Percentiles rank a stretch among this genome's conserved stretches.
These are phyloP conservation scores for Brachionus sp. DNA, from an alignment of 1,140 invertebrate species.

Conservation along the genomic window DNA sequence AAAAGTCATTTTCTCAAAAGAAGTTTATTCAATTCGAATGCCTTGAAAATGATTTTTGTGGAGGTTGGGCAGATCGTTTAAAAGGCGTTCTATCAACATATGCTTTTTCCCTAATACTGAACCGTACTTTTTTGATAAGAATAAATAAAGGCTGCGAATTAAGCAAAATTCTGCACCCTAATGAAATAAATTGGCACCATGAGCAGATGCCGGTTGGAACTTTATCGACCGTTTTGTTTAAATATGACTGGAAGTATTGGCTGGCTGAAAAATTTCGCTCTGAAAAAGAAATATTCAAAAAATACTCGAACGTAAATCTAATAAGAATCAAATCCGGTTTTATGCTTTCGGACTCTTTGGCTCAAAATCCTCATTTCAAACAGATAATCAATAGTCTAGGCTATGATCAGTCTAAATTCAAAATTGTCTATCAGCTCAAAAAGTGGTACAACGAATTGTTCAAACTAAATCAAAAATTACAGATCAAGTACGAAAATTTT, in stretches of 20 bases:
- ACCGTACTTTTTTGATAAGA: neutral
- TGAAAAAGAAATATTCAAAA: neutral
- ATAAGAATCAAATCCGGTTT: slow-evolving; percentile 9
- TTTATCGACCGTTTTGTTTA: neutral
- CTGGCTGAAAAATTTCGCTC: neutral
- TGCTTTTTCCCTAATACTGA: slow-evolving; percentile 28
- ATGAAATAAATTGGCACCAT: neutral
- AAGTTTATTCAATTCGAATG: neutral
- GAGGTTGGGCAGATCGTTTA: slow-evolving; percentile 23
- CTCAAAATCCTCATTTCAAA: neutral
- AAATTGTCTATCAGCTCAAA: neutral
- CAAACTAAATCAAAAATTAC: neutral
- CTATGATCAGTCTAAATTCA: slow-evolving; percentile 10
- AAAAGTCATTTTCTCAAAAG: neutral
- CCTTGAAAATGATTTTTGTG: neutral
- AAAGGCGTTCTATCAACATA: slow-evolving; percentile 37
- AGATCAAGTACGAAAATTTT: neutral
- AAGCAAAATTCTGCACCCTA: neutral
- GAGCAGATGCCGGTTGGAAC: neutral
- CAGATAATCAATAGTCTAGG: neutral
- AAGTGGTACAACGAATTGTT: slow-evolving; percentile 18
- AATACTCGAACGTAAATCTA: neutral
- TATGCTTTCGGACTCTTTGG: neutral
- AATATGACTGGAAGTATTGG: neutral
- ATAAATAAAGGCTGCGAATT: slow-evolving; percentile 15